phyloP scores from a whole-genome alignment of 2,888 invertebrate species.

The Xanthorhoe designata region DNA sequence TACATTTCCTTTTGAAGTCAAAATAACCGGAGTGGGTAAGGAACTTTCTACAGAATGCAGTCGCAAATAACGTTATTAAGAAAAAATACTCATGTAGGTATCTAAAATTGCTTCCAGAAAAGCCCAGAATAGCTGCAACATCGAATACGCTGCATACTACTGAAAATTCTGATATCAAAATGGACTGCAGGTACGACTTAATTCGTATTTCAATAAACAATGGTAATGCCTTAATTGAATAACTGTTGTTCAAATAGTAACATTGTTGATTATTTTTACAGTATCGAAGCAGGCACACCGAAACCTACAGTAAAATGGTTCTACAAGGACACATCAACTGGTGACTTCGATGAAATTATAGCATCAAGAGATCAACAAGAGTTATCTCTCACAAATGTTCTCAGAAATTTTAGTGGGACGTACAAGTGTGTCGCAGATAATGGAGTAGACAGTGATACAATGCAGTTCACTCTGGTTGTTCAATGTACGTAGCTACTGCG shows the following conservation, averaged over 20 bases:
- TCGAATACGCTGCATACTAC: not conserved
- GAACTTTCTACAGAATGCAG: slow-evolving; percentile 1
- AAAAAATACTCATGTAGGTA: not conserved
- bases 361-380: not conserved
- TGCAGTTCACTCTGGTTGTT: slow-evolving; percentile 7
- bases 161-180: not conserved
- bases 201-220: not conserved
- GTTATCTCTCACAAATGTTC: slow-evolving; percentile 4
- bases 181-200: not conserved
- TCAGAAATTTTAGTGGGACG: slow-evolving; percentile 1
- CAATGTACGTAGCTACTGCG: slow-evolving; percentile 10
- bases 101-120: slow-evolving; percentile 1
- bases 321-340: not conserved
- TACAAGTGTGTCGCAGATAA: slow-evolving; percentile 17
- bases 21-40: slow-evolving; percentile 18
- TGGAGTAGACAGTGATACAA: not conserved
- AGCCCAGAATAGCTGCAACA: not conserved
- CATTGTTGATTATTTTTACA: slow-evolving; percentile 4
- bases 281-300: slow-evolving; percentile 18
- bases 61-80: not conserved
- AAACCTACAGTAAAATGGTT: slow-evolving; percentile 14
- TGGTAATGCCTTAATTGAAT: too few relatives aligned
- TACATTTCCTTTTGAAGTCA: slow-evolving; percentile 13
- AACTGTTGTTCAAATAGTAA: not conserved
- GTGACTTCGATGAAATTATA: slow-evolving; percentile 3